These are phyloP conservation scores for Heliconius nattereri DNA, from an alignment of 1,140 invertebrate genomes.

Conservation along the genomic window DNA sequence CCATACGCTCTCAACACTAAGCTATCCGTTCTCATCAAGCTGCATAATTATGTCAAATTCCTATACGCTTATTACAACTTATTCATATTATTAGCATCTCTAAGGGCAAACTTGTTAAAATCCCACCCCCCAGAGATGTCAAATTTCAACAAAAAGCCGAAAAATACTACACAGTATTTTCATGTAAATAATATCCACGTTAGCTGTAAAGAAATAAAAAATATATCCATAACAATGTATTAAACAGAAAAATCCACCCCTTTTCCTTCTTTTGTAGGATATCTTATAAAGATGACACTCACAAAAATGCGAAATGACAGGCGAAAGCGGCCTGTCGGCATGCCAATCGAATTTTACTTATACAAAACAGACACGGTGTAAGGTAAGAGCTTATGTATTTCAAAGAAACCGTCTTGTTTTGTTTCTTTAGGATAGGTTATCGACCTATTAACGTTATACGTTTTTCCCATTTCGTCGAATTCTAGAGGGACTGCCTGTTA, in stretches of 20 bases:
- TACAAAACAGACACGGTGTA: conserved; percentile 42
- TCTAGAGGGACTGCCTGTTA: no score
- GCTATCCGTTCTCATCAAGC: no score
- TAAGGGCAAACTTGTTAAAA: no score
- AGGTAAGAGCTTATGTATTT: conserved; percentile 15
- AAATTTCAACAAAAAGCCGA: no score
- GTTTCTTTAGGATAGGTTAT: no score
- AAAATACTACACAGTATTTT: neutral
- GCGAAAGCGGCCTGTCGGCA: conserved; percentile 58
- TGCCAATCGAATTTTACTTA: conserved; percentile 68
- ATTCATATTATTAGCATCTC: no score
- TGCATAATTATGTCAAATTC: no score
- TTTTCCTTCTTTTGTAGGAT: conserved; percentile 5
- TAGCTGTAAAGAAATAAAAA: conserved; percentile 7
- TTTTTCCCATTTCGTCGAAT: no score
- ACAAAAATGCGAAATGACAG: conserved; percentile 68
- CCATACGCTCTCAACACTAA: no score
- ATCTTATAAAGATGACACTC: conserved; percentile 59
- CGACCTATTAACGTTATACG: no score
- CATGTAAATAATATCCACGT: neutral
- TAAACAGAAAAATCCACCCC: conserved; percentile 23
- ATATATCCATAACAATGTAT: conserved; percentile 15
- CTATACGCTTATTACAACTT: no score
- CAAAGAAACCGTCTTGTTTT: neutral
- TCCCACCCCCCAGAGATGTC: no score